Conservation (phyloP, 2,797 vertebrate genomes). For the Lithobates pipiens region DNA sequence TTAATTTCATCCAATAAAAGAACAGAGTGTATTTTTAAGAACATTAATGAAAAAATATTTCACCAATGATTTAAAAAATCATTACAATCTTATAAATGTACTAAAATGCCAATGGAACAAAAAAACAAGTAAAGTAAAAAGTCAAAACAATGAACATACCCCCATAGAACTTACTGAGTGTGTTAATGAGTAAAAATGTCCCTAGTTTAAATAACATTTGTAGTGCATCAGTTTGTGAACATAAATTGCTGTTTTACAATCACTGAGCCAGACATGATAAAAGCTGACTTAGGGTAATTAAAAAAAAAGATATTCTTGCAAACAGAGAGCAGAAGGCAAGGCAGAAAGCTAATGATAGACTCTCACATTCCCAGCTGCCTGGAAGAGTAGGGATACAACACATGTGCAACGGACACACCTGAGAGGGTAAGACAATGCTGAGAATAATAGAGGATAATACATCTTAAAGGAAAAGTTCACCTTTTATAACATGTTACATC, state of each 20-base stretch:
- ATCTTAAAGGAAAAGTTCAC: too few species aligned
- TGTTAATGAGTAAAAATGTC: slow-evolving; percentile 3
- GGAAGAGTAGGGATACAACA: slow-evolving; percentile 2
- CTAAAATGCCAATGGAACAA: too few species aligned
- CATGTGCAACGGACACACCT: slow-evolving; percentile 40
- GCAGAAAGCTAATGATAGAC: slow-evolving; percentile 1
- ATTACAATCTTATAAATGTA: too few species aligned
- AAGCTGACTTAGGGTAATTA: slow-evolving; percentile 39
- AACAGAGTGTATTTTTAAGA: too few species aligned
- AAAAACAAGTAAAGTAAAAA: neutral
- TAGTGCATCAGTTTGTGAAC: slow-evolving; percentile 13
- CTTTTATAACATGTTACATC: too few species aligned
- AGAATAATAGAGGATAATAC: too few species aligned
- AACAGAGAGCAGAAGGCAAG: slow-evolving; percentile 31
- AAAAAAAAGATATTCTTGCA: slow-evolving; percentile 29
- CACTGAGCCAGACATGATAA: slow-evolving; percentile 27
- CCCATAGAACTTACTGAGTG: neutral
- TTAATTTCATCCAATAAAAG: too few species aligned
- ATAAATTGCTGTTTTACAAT: slow-evolving; percentile 22
- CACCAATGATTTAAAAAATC: too few species aligned
- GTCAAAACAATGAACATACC: neutral
- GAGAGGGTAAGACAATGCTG: slow-evolving; percentile 24
- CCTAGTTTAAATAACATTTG: slow-evolving; percentile 10
- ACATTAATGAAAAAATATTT: too few species aligned
- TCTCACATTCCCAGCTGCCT: slow-evolving; percentile 31